Evolutionary conservation across 2,888 invertebrate species (phyloP), one percentile per base, ranked within the genome.

Genomic region (Andrena camellia): DNA sequence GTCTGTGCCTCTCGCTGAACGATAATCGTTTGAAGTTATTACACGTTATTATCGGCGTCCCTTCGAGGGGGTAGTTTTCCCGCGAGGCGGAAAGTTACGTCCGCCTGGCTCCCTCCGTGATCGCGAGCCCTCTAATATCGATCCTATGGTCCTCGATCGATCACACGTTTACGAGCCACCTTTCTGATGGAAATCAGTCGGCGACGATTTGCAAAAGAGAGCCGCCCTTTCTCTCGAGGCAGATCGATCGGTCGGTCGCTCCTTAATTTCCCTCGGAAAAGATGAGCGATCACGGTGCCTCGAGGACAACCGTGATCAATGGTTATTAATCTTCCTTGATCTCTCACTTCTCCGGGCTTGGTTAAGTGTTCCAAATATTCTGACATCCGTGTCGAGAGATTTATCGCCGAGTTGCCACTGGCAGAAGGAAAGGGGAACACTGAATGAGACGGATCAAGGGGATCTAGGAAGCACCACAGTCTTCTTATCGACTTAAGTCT

Each of bases 111-210:
- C 2, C 33, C 17, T 2, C 35, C 17, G 64, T 59, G 57, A 75
- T 48, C 67, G 60, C 68, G 29, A 59, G 17, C 60, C 79, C 26
- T 59, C 70, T 83, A 78, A 83, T 80, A 82, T 78, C 85, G 86
- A 88, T 82, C 75, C 83, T 60, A 85, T 74, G 73, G 67, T 79
- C 79, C 74, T 78, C 83, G 85, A 88, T 88, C 88, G 73, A 85
- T 88, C 88, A 85, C 48, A 26, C 67, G 63, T 69, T 64, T 57
- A 83, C 86, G 66, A 88, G 88, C 64, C 63, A 63, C 76, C 76
- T 75, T 73, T 75, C 50, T 75, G 60, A 81, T 84, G 83, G 35
- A 79, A 81, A 83, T 88, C 54, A 50, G 7, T 31, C 8, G 57
- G 23, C 60, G 82, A 81, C 77, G 77, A 88, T 85, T 85, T 60